These are phyloP conservation scores for Cavia aperea DNA, from an alignment of 2,113 vertebrate species.

Conservation along the genomic window DNA sequence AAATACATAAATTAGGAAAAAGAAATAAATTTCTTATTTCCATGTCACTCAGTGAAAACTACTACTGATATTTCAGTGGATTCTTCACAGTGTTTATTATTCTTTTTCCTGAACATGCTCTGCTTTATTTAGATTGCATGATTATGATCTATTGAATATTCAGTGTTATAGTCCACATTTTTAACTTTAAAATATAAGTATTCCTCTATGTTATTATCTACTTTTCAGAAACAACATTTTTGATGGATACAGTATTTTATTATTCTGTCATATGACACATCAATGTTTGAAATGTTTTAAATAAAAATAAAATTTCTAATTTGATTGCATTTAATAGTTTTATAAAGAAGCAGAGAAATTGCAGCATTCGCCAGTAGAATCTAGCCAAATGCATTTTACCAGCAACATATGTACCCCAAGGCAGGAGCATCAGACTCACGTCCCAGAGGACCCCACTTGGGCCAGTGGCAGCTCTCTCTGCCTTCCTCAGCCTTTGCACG, in stretches of 20 bases:
- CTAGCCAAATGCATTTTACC: neutral
- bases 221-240: constrained; percentile 20
- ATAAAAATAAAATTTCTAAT: neutral
- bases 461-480: neutral
- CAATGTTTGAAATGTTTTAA: neutral
- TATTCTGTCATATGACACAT: neutral
- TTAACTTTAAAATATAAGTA: constrained; percentile 3
- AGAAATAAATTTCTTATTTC: constrained; percentile 4
- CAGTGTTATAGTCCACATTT: neutral
- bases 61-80: neutral
- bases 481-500: neutral
- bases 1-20: constrained; percentile 31
- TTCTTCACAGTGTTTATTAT: neutral
- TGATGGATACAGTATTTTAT: neutral
- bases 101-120: neutral
- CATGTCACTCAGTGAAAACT: neutral
- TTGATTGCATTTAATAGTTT: neutral
- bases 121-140: neutral
- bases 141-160: neutral
- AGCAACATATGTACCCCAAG: neutral
- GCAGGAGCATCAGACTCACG: neutral
- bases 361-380: neutral
- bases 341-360: neutral
- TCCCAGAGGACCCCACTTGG: neutral
- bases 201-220: neutral